These are phyloP conservation scores for Leptinotarsa defecta DNA, from an alignment of 1,140 invertebrate genomes.

Conservation along the genomic window DNA sequence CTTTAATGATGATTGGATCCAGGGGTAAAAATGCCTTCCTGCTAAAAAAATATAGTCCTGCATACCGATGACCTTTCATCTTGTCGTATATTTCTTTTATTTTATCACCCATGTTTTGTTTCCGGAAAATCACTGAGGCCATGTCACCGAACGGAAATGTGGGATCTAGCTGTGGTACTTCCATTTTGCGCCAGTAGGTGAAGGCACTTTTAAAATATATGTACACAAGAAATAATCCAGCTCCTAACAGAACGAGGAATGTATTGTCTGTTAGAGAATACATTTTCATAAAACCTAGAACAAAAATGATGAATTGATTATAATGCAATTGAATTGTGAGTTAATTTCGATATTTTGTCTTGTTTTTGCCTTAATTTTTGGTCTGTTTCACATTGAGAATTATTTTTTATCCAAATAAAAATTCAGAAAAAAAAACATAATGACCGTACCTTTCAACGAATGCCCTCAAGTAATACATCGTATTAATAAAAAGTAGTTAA, in stretches of 20 bases:
- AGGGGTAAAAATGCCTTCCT: conserved; percentile 58
- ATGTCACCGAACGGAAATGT: conserved; percentile 53
- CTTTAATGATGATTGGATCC: conserved; percentile 65
- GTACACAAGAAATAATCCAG: conserved; percentile 11
- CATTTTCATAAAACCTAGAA: background rate
- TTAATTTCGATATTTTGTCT: too few species aligned
- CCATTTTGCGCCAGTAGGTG: conserved; percentile 55
- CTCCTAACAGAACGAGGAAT: background rate
- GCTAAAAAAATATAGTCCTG: conserved; percentile 59
- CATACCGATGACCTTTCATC: conserved; percentile 36
- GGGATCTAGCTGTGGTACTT: conserved; percentile 53
- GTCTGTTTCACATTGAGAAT: too few species aligned
- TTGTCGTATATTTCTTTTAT: conserved; percentile 48
- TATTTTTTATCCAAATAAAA: too few species aligned
- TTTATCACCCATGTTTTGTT: conserved; percentile 50
- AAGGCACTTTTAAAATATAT: conserved; percentile 46
- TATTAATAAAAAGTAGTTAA: too few species aligned
- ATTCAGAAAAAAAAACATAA: too few species aligned
- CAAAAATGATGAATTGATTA: background rate
- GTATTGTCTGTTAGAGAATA: background rate
- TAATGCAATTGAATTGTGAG: too few species aligned
- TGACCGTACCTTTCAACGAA: too few species aligned
- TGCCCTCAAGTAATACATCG: too few species aligned
- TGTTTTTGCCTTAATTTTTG: too few species aligned
- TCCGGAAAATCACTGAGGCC: conserved; percentile 45